Percentiles rank a stretch among this genome's conserved stretches.
Conservation (phyloP, 2,888 invertebrate genomes). For the Thera obeliscata region DNA sequence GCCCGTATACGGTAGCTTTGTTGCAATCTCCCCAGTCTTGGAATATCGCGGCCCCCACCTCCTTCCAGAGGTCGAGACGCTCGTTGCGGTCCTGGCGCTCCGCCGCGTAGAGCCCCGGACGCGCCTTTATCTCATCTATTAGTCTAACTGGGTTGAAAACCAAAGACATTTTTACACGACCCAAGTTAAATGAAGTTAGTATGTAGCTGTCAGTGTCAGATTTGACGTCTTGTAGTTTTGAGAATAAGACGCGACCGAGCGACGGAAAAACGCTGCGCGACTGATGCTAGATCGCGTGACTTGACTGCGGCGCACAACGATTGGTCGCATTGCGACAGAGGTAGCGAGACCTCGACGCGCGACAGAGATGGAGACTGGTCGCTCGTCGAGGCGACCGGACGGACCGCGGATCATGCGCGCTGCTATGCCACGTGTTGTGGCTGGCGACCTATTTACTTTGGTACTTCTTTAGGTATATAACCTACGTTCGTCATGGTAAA, state of each 20-base stretch:
- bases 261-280: conserved; percentile 51
- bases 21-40: conserved; percentile 67
- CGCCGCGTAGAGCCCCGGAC: conserved; percentile 67
- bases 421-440: conserved; percentile 15
- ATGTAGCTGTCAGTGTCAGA: conserved; percentile 9
- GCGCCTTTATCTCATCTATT: conserved; percentile 76
- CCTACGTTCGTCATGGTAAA: not conserved
- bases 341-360: conserved; percentile 27
- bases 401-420: conserved; percentile 19
- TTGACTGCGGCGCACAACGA: conserved; percentile 37
- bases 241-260: conserved; percentile 39
- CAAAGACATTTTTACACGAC: conserved; percentile 35
- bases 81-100: conserved; percentile 80
- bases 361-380: conserved; percentile 28
- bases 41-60: conserved; percentile 70
- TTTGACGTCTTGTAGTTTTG: conserved; percentile 1
- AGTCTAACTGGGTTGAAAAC: conserved; percentile 62
- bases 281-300: conserved; percentile 55
- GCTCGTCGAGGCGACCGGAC: conserved; percentile 19
- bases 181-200: not conserved
- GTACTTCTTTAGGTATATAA: not conserved
- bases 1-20: conserved; percentile 73
- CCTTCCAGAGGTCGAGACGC: conserved; percentile 72
- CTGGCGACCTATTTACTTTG: conserved; percentile 22
- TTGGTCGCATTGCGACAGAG: conserved; percentile 39